phyloP scores from a whole-genome alignment of 1,140 invertebrate species.

The Euura saliciscinereae region DNA sequence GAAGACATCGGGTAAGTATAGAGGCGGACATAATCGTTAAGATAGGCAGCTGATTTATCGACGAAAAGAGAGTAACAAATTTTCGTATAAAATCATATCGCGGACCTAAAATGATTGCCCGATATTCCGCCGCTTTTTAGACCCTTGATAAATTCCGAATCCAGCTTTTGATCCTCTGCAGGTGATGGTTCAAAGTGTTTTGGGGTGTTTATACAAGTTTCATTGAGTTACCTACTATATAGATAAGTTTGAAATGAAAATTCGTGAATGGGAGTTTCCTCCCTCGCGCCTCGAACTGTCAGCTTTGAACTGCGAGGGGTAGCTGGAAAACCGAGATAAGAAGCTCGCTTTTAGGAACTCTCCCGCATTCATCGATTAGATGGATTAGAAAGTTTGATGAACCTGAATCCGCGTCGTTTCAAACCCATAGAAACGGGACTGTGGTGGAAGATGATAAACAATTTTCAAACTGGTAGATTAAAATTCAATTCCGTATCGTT shows the following conservation, averaged over 20 bases:
- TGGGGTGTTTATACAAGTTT: not conserved
- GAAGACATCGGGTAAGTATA: constrained; percentile 19
- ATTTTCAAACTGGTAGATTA: not conserved
- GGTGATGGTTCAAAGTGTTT: too few species aligned
- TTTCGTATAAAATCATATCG: not conserved
- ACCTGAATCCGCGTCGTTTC: not conserved
- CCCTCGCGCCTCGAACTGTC: too few species aligned
- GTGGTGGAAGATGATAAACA: not conserved
- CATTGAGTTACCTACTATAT: not conserved
- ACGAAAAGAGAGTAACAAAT: not conserved
- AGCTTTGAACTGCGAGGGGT: not conserved
- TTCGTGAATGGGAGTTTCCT: not conserved
- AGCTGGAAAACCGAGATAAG: not conserved
- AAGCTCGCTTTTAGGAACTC: not conserved
- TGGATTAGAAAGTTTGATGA: not conserved
- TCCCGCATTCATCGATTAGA: not conserved
- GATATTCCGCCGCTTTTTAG: too few species aligned
- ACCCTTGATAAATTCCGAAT: too few species aligned
- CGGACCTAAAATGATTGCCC: too few species aligned
- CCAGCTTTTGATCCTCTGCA: too few species aligned
- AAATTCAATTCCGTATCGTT: not conserved
- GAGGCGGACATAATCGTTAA: constrained; percentile 20
- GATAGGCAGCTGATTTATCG: constrained; percentile 25
- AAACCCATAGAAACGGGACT: not conserved
- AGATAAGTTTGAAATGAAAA: not conserved